These are phyloP conservation scores for Gambusia yucatana DNA, from an alignment of 2,797 vertebrate species.

Conservation along the genomic window DNA sequence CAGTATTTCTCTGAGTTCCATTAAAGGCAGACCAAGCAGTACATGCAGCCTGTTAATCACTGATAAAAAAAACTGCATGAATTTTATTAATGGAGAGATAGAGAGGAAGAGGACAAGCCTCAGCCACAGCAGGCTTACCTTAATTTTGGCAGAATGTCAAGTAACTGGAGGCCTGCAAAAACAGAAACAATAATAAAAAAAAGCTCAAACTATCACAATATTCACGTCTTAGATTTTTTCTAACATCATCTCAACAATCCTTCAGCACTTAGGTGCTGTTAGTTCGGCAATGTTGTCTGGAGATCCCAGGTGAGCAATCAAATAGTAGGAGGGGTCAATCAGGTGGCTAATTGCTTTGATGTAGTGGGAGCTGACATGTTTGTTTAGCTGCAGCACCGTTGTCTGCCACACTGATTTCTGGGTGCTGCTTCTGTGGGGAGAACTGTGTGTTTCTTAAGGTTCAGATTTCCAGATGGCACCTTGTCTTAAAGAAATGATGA, in stretches of 20 bases:
- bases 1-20: neutral
- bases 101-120: constrained; percentile 8
- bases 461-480: neutral
- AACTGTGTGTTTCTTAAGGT: neutral
- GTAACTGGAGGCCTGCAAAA: constrained; percentile 89
- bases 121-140: constrained; percentile 82
- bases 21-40: neutral
- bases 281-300: constrained; percentile 10
- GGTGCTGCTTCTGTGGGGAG: neutral
- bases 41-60: neutral
- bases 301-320: constrained; percentile 73
- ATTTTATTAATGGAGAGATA: neutral
- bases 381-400: neutral
- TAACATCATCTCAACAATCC: neutral
- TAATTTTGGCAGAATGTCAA: constrained; percentile 91
- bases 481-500: constrained; percentile 10
- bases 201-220: constrained; percentile 12
- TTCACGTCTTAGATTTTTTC: neutral
- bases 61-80: neutral
- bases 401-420: constrained; percentile 7
- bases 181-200: constrained; percentile 13
- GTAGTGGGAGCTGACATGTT: constrained; percentile 14
- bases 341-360: constrained; percentile 54
- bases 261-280: constrained; percentile 3
- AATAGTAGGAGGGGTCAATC: constrained; percentile 60